Conservation (phyloP, 2,113 vertebrate species). For the Corythaeola cristata region DNA sequence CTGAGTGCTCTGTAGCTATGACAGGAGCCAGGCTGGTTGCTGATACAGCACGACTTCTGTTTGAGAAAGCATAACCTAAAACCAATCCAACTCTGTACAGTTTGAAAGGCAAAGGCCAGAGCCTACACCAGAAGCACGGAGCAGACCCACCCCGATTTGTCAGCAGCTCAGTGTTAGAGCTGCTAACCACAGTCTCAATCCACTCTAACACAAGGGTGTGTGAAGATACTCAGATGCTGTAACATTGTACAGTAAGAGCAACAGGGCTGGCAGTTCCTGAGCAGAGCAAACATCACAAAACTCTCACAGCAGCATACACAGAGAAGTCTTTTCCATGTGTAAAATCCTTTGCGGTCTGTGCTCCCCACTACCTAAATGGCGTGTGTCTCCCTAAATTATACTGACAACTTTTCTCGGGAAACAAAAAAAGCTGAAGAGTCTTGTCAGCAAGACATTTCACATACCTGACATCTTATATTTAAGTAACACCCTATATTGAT, state of each 20-base stretch:
- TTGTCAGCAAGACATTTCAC: neutral
- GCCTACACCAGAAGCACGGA: neutral
- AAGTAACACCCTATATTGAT: neutral
- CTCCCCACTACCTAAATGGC: accelerated
- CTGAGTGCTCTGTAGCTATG: neutral
- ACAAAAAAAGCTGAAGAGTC: neutral
- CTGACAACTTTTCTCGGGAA: neutral
- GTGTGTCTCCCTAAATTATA: neutral
- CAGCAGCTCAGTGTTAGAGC: neutral
- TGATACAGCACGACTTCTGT: neutral
- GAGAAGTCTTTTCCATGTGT: accelerated
- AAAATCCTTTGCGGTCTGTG: accelerated
- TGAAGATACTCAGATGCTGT: neutral
- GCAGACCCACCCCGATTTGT: neutral
- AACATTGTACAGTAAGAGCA: neutral
- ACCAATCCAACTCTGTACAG: neutral
- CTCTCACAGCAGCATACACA: neutral
- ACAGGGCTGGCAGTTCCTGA: neutral
- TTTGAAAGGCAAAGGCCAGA: neutral
- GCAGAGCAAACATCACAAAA: neutral
- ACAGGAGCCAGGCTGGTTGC: neutral
- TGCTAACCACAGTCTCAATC: neutral
- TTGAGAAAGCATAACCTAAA: neutral
- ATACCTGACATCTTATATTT: neutral
- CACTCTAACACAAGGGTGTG: neutral